Evolutionary conservation across 2,797 vertebrate species (phyloP), one percentile per base, ranked within the genome.

Genomic region (Tauraco hartlaubi): DNA sequence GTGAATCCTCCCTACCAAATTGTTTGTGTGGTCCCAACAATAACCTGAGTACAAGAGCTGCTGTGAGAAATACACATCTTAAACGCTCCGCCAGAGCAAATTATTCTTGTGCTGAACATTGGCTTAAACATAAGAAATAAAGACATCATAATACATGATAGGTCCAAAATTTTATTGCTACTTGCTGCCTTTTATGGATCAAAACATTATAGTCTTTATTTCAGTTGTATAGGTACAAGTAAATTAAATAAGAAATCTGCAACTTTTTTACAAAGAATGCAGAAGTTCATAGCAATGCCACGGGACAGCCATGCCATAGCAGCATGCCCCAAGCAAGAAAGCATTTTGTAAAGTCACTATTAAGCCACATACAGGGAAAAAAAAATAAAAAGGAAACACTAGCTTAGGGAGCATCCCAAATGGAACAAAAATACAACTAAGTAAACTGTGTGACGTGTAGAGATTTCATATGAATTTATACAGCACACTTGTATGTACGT

Each of bases 221-320:
- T 91, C 0, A 0, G 58, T 48, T 41, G 29, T 46, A 61, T 4
- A 41, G 58, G 22, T 33, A 71, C 0, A 0, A 88, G 64, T 22
- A 49, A 74, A 46, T 3, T 26, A 75, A 90, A 75, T 43, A 16
- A 79, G 71, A 44, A 49, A 73, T 58, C n/a, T 14, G 5, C 21
- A 31, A 76, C 64, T 87, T 43, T 78, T 87, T 72, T 26, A 33
- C 26, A 49, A 90, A 58, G 88, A 37, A 51, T 17, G 4, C 35
- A 29, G 41, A 35, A 68, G 48, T 71, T 55, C 26, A 15, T 0
- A 35, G 55, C 3, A 8, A 68, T 43, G 61, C 85, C 49, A 41
- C 15, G 39, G 71, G 39, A 84, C 7, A 25, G 72, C 46, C 23
- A 29, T 15, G 59, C 39, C 88, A 63, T 4, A 54, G 61, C 63